Evolutionary conservation across 2,888 invertebrate genomes (phyloP).

Genomic region (Epinotia ramella): DNA sequence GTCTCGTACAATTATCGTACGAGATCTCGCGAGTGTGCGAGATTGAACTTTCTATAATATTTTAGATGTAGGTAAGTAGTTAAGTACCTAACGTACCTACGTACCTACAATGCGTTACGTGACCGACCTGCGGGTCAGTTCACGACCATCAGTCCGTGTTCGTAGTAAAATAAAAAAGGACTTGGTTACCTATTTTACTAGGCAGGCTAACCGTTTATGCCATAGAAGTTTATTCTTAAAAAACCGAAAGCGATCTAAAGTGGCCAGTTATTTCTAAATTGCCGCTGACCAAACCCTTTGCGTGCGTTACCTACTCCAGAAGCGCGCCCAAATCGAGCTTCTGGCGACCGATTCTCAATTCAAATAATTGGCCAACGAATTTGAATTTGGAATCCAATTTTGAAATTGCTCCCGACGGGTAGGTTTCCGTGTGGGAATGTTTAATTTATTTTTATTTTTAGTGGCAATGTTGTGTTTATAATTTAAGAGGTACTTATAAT

Average conservation of each 20-base stretch:
- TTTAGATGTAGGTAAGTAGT: too few relatives aligned
- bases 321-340: slow-evolving; percentile 70
- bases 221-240: not conserved
- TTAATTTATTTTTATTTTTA: slow-evolving; percentile 2
- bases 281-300: slow-evolving; percentile 51
- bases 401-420: slow-evolving; percentile 39
- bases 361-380: slow-evolving; percentile 45
- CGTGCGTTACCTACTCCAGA: slow-evolving; percentile 57
- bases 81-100: too few relatives aligned
- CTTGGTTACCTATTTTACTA: too few relatives aligned
- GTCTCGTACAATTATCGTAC: too few relatives aligned
- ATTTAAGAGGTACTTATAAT: not conserved
- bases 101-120: too few relatives aligned
- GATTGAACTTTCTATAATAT: too few relatives aligned
- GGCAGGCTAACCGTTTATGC: not conserved
- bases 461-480: not conserved
- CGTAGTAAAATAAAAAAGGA: too few relatives aligned
- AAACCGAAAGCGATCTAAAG: slow-evolving; percentile 32
- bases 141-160: too few relatives aligned
- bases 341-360: slow-evolving; percentile 60
- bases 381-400: slow-evolving; percentile 50
- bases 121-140: too few relatives aligned
- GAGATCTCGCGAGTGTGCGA: too few relatives aligned
- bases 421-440: slow-evolving; percentile 74
- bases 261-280: slow-evolving; percentile 24